Conservation (phyloP, 2,797 vertebrate genomes). For the Eremophila alpestris region DNA sequence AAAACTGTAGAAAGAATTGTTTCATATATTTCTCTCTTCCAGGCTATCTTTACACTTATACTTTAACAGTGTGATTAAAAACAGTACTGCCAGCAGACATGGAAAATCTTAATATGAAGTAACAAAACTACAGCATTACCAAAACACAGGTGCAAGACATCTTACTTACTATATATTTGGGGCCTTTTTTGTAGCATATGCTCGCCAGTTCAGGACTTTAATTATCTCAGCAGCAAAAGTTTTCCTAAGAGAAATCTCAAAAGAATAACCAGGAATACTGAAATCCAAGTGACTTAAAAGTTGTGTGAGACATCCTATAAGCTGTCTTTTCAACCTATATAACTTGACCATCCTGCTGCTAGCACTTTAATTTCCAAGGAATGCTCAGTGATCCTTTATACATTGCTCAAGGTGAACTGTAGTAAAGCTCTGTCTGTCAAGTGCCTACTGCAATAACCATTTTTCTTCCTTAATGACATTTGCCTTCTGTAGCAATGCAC, state of each 20-base stretch:
- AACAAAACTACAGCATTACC: background rate
- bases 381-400: background rate
- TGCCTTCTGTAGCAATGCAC: background rate
- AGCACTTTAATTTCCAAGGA: background rate
- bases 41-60: background rate
- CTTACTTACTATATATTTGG: background rate
- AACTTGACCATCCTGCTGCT: background rate
- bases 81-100: background rate
- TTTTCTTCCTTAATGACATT: background rate
- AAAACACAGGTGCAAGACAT: background rate
- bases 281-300: background rate
- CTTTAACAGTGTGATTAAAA: background rate
- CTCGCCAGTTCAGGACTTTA: background rate
- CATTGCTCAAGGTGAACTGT: background rate
- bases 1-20: background rate
- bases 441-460: background rate
- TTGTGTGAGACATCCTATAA: background rate
- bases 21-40: background rate
- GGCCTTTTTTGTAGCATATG: accelerated
- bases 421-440: background rate
- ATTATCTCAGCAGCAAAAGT: background rate
- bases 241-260: background rate
- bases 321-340: background rate
- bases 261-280: background rate
- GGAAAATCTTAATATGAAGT: background rate